These are phyloP conservation scores for Drosophila parvula DNA, from an alignment of 1,140 invertebrate genomes.

Conservation along the genomic window DNA sequence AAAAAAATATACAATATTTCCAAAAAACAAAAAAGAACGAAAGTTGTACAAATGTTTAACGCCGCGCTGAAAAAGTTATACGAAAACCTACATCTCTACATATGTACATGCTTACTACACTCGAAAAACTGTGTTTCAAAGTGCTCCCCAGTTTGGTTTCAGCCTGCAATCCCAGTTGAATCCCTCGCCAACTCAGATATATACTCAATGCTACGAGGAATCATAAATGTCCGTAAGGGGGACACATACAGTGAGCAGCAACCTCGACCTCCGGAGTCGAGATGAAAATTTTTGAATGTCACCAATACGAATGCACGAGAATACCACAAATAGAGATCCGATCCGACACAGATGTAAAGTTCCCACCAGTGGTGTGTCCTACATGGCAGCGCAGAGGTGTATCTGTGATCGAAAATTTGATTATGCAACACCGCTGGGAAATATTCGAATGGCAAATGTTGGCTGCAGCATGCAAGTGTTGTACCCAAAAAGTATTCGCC, in stretches of 20 bases:
- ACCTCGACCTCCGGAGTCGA: constrained; percentile 55
- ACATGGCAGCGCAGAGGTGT: constrained; percentile 32
- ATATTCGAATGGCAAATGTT: constrained; percentile 25
- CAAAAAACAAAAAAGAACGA: constrained; percentile 19
- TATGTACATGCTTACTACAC: constrained; percentile 55
- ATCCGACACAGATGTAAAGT: constrained; percentile 49
- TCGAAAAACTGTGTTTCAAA: constrained; percentile 60
- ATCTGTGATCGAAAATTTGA: constrained; percentile 53
- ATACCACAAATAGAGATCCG: constrained; percentile 29
- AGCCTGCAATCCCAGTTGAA: constrained; percentile 24
- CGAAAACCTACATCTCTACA: constrained; percentile 50
- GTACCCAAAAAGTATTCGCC: constrained; percentile 5
- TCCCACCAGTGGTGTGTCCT: constrained; percentile 32
- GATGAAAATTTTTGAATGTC: constrained; percentile 56
- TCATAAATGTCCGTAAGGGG: constrained; percentile 25
- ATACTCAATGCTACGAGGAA: constrained; percentile 15
- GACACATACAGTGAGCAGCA: constrained; percentile 42
- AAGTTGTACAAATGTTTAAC: constrained; percentile 36
- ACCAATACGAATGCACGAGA: constrained; percentile 47
- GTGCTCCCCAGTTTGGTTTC: constrained; percentile 54
- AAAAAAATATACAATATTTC: constrained; percentile 26
- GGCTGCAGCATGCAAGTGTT: constrained; percentile 14
- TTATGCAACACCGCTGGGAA: constrained; percentile 49
- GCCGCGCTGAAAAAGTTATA: constrained; percentile 48
- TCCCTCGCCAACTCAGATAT: constrained; percentile 26